These are phyloP conservation scores for Malurus leucopterus DNA, from an alignment of 2,797 vertebrate species.

Conservation along the genomic window DNA sequence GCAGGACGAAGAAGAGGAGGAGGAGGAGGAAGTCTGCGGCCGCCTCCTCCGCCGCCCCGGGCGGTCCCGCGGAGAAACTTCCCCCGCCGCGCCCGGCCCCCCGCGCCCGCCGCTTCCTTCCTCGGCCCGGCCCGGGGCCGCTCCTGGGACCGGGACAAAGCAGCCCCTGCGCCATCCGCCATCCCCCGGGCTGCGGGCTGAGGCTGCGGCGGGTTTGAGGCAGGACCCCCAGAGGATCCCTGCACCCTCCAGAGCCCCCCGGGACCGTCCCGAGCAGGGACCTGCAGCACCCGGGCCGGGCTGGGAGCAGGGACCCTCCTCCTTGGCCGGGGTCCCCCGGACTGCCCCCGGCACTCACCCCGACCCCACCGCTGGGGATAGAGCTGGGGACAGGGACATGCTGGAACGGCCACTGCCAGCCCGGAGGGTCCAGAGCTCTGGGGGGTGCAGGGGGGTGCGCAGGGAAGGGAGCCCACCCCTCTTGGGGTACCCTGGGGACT, in stretches of 20 bases:
- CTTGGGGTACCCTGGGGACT: not conserved
- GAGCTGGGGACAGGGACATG: too few relatives aligned
- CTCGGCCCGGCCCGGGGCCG: not conserved
- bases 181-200: not conserved
- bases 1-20: not conserved
- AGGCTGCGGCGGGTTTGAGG: not conserved
- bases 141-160: not conserved
- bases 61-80: constrained; percentile 9
- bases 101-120: not conserved
- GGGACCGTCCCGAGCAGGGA: not conserved
- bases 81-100: not conserved
- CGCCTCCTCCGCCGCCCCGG: not conserved
- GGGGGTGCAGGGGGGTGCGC: not conserved
- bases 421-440: not conserved
- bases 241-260: too few relatives aligned
- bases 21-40: not conserved
- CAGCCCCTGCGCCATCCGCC: not conserved
- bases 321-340: not conserved
- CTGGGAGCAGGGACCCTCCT: not conserved
- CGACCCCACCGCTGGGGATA: not conserved
- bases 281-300: not conserved
- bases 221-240: not conserved
- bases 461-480: not conserved
- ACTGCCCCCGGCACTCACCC: not conserved
- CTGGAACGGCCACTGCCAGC: not conserved